A percentile compares a stretch with the other conserved stretches of the same genome.
Conservation (phyloP, 2,888 invertebrate genomes). For the Noctua janthina region DNA sequence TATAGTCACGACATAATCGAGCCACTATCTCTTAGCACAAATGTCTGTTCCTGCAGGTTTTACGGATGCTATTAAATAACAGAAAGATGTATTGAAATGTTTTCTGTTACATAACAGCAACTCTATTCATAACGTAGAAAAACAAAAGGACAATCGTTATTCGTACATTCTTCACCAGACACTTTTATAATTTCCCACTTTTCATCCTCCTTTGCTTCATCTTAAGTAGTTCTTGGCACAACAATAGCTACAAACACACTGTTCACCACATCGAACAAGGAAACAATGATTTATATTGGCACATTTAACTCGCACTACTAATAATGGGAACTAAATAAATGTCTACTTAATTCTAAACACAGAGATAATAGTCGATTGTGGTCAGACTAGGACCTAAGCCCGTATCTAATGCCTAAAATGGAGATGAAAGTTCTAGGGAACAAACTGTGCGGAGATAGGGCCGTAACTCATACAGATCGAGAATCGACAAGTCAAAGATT, state of each 20-base stretch:
- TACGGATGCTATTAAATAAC: constrained; percentile 43
- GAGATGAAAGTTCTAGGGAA: constrained; percentile 83
- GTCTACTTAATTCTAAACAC: constrained; percentile 54
- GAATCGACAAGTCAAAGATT: constrained; percentile 79
- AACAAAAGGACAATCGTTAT: constrained; percentile 1
- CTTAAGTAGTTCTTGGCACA: background rate
- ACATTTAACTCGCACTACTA: constrained; percentile 30
- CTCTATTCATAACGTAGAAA: constrained; percentile 7
- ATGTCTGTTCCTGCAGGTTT: constrained; percentile 42
- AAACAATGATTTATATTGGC: constrained; percentile 34
- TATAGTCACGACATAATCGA: constrained; percentile 46
- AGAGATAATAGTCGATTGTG: constrained; percentile 64
- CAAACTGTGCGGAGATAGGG: constrained; percentile 72
- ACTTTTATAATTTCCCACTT: background rate
- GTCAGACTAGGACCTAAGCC: constrained; percentile 66
- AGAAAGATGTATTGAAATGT: constrained; percentile 3
- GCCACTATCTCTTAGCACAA: constrained; percentile 38
- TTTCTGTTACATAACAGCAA: constrained; percentile 8
- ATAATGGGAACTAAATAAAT: constrained; percentile 57
- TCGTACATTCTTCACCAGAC: background rate
- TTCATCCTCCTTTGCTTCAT: background rate
- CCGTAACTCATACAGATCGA: constrained; percentile 82
- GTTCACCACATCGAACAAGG: constrained; percentile 15
- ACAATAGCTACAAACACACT: background rate
- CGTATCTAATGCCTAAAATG: constrained; percentile 82